These are phyloP conservation scores for Strigamia transsilvanica DNA, from an alignment of 2,888 invertebrate species.

Conservation along the genomic window DNA sequence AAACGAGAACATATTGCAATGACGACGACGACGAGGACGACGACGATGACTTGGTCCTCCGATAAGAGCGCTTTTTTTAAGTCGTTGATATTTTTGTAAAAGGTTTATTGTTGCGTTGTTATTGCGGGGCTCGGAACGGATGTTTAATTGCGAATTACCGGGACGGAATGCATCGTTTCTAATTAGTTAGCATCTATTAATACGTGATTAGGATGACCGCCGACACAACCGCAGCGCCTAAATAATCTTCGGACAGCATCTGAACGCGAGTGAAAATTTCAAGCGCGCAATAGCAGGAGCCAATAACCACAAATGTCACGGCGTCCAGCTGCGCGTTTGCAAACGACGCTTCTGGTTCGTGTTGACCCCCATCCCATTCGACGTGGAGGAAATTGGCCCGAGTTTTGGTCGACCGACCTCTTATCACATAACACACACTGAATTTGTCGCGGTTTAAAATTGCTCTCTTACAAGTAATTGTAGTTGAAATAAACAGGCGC, in stretches of 20 bases:
- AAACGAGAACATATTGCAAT: slow-evolving; percentile 27
- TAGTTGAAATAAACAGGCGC: background rate
- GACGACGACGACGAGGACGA: slow-evolving; percentile 23
- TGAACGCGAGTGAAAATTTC: background rate
- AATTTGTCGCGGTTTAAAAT: slow-evolving; percentile 37
- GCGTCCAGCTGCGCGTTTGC: slow-evolving; percentile 31
- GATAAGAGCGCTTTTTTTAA: background rate
- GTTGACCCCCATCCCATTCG: slow-evolving; percentile 31
- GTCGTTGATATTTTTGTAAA: background rate
- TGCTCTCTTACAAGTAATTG: slow-evolving; percentile 11
- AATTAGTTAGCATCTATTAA: slow-evolving; percentile 50
- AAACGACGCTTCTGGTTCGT: slow-evolving; percentile 31
- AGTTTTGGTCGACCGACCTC: slow-evolving; percentile 27
- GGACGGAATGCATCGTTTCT: background rate
- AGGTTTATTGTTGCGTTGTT: too few species aligned
- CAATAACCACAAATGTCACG: slow-evolving; percentile 42
- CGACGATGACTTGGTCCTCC: background rate
- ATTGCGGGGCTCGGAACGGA: background rate
- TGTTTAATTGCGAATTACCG: background rate
- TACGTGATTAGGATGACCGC: slow-evolving; percentile 49
- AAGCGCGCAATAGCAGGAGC: slow-evolving; percentile 6
- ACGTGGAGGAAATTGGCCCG: slow-evolving; percentile 30
- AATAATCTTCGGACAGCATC: slow-evolving; percentile 32
- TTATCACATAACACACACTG: slow-evolving; percentile 27
- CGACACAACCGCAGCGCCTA: slow-evolving; percentile 48